phyloP scores from a whole-genome alignment of 1,140 invertebrate genomes.

The Coenobita brevimanus region DNA sequence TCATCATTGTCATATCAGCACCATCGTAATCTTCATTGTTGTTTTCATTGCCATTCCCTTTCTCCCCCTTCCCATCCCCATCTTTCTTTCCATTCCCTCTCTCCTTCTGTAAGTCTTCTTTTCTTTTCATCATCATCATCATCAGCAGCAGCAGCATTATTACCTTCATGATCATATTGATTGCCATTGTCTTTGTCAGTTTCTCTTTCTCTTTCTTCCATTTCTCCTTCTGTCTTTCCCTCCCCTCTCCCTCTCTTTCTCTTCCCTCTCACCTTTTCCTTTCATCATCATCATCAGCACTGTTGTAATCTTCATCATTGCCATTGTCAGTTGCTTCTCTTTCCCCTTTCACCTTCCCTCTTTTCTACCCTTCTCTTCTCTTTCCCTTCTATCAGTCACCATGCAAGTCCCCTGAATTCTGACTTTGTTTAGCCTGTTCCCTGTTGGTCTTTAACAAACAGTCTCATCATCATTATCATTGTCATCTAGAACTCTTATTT shows the following conservation, averaged over 20 bases:
- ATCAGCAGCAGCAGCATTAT: background rate
- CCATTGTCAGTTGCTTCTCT: background rate
- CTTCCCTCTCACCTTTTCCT: constrained; percentile 6
- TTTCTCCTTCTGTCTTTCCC: background rate
- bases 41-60: no score
- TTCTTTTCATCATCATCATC: background rate
- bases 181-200: background rate
- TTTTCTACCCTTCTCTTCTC: no score
- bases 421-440: no score
- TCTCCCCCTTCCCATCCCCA: no score
- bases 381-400: no score
- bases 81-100: background rate
- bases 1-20: background rate
- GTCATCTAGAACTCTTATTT: no score
- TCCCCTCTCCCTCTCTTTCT: background rate
- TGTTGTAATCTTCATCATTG: background rate
- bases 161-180: background rate
- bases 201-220: background rate
- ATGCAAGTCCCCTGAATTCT: no score
- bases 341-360: background rate
- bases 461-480: no score
- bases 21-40: no score
- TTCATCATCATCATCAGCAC: background rate
- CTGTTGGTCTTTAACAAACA: no score
- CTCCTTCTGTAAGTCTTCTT: no score